Evolutionary conservation across 2,888 invertebrate species (phyloP), one percentile per base, ranked within the genome.

Genomic region (Macaria liturata): DNA sequence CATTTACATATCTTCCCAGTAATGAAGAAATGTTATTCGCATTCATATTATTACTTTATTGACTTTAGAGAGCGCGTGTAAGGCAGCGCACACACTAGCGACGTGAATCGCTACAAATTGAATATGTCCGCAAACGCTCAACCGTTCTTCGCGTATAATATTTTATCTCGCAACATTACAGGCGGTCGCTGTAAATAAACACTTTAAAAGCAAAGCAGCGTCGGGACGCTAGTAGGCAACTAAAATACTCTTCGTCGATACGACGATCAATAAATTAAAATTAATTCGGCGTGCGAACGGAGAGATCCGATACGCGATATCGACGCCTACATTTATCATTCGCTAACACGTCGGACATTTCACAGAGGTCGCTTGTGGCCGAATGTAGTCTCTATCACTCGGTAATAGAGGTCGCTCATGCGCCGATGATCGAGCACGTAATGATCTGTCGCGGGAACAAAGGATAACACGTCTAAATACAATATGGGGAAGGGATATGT

Each of bases 211-310:
- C 83, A 76, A 84, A 79, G 78, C 79, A 79, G 72, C 78, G 78
- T 81, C 75, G 78, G 77, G 72, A 75, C 68, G 81, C 83, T 83
- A 80, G 86, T 85, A 87, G 87, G 88, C 84, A 89, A 77, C 87
- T 88, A 88, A 89, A 88, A 91, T 88, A 87, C 85, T 87, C 84
- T 70, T 80, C 82, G 85, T 84, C 88, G 86, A 88, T 90, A 88
- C 87, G 81, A 80, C 87, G 88, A 89, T 90, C 91, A 90, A 91
- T 91, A 91, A 91, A 91, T 91, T 91, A 91, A 91, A 91, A 91
- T 91, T 91, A 91, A 91, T 91, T 91, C 91, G 91, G 90, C 89
- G 89, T 89, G 91, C 91, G 90, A 91, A 91, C 91, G 90, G 81
- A 72, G 83, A 89, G 91, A 91, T 91, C 88, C 91, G 91, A 91